Evolutionary conservation across 2,113 vertebrate genomes (phyloP).

Genomic region (Prionailurus bengalensis): DNA sequence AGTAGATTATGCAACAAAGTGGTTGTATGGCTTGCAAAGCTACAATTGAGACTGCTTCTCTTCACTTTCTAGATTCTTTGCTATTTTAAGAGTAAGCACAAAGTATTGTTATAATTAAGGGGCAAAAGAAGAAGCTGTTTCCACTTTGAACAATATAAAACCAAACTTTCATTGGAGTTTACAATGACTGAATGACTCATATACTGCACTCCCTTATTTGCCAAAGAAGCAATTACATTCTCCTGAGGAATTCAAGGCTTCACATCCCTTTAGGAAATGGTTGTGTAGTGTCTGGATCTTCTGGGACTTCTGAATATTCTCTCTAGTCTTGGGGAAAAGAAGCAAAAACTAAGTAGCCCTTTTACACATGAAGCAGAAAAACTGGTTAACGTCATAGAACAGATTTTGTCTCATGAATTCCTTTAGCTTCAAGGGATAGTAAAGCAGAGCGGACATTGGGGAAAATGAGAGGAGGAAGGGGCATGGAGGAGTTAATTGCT

Average conservation of each 20-base stretch:
- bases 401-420: background rate
- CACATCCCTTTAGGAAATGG: fast-evolving
- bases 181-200: background rate
- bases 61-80: background rate
- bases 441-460: background rate
- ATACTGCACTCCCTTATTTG: background rate
- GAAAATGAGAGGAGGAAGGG: background rate
- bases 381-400: background rate
- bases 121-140: background rate
- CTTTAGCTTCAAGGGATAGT: background rate
- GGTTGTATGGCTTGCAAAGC: background rate
- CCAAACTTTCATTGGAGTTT: background rate
- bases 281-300: background rate
- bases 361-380: background rate
- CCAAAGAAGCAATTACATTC: background rate
- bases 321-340: background rate
- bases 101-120: conserved; percentile 33
- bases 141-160: conserved; percentile 21
- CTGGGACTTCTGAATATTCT: background rate
- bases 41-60: background rate
- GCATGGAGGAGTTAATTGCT: background rate
- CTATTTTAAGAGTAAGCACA: background rate
- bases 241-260: background rate
- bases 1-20: background rate
- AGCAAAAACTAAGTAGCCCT: background rate